phyloP scores from a whole-genome alignment of 2,888 invertebrate species.

The Epinotia brunnichana region DNA sequence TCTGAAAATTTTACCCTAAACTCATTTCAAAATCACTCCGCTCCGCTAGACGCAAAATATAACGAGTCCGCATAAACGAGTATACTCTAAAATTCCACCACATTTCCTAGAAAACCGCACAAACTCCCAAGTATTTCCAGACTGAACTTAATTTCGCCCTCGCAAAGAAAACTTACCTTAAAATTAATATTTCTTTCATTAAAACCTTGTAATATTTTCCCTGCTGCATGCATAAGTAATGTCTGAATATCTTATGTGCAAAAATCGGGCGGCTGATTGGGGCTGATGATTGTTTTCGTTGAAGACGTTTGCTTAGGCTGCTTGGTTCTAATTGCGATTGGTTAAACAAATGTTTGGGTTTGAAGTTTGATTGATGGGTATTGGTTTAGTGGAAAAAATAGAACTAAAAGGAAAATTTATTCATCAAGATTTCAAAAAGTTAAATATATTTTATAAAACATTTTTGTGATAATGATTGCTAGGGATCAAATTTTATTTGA shows the following conservation, averaged over 20 bases:
- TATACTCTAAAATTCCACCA: conserved; percentile 20
- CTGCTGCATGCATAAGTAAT: conserved; percentile 85
- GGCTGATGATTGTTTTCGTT: conserved; percentile 51
- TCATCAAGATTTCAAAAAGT: too few relatives aligned
- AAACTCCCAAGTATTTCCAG: conserved; percentile 47
- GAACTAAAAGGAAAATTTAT: too few relatives aligned
- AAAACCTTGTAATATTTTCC: conserved; percentile 84
- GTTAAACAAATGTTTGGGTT: conserved; percentile 52
- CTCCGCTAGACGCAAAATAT: conserved; percentile 21
- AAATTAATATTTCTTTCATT: conserved; percentile 85
- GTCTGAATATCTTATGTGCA: conserved; percentile 80
- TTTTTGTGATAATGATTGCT: too few relatives aligned
- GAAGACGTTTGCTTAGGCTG: conserved; percentile 43
- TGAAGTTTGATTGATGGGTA: conserved; percentile 38
- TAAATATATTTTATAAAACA: too few relatives aligned
- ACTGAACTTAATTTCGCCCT: conserved; percentile 73
- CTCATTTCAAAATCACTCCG: conserved; percentile 27
- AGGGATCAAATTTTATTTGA: too few relatives aligned
- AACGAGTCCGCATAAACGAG: conserved; percentile 24
- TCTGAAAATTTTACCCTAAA: conserved; percentile 17
- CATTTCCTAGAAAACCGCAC: conserved; percentile 29
- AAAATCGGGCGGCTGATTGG: conserved; percentile 63
- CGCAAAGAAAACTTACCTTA: conserved; percentile 80
- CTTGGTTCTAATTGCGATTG: conserved; percentile 55
- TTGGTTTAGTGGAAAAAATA: conserved; percentile 30